These are phyloP conservation scores for Willowsia nigromaculata DNA, from an alignment of 2,888 invertebrate species.

Conservation along the genomic window DNA sequence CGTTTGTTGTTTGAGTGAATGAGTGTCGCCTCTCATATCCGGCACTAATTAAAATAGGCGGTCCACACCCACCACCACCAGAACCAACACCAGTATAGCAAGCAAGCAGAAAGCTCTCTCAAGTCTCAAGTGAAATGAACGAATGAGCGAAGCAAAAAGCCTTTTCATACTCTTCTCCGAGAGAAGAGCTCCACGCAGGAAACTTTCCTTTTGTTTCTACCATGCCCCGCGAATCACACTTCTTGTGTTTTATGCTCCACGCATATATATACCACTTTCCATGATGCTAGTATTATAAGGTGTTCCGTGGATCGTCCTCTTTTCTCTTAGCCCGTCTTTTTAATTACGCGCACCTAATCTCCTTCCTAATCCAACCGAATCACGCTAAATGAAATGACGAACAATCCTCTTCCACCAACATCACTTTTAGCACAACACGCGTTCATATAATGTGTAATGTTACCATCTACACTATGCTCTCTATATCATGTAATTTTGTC, in stretches of 20 bases:
- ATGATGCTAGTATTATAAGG: neutral
- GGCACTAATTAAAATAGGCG: constrained; percentile 74
- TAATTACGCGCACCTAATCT: constrained; percentile 77
- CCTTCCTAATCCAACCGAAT: constrained; percentile 75
- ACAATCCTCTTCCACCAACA: constrained; percentile 56
- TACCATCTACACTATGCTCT: constrained; percentile 17
- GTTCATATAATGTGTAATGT: too few relatives aligned
- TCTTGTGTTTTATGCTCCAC: neutral
- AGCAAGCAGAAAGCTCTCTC: constrained; percentile 23
- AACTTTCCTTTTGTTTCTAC: constrained; percentile 34
- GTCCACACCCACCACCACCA: constrained; percentile 63
- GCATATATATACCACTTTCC: constrained; percentile 20
- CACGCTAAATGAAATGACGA: constrained; percentile 74
- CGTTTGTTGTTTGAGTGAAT: constrained; percentile 58
- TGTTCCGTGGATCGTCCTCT: constrained; percentile 5
- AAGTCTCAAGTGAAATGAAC: constrained; percentile 49
- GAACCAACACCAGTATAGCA: neutral
- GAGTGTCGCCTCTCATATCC: constrained; percentile 70
- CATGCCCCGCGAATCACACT: constrained; percentile 35
- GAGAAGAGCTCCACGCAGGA: constrained; percentile 4
- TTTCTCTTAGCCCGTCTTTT: constrained; percentile 71
- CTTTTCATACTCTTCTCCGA: neutral
- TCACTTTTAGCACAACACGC: constrained; percentile 6
- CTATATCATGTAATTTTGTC: neutral
- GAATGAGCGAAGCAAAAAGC: constrained; percentile 47